Percentiles rank a stretch among this genome's conserved stretches.
phyloP scores from a whole-genome alignment of 2,888 invertebrate species.

The Siphlonurus alternatus region DNA sequence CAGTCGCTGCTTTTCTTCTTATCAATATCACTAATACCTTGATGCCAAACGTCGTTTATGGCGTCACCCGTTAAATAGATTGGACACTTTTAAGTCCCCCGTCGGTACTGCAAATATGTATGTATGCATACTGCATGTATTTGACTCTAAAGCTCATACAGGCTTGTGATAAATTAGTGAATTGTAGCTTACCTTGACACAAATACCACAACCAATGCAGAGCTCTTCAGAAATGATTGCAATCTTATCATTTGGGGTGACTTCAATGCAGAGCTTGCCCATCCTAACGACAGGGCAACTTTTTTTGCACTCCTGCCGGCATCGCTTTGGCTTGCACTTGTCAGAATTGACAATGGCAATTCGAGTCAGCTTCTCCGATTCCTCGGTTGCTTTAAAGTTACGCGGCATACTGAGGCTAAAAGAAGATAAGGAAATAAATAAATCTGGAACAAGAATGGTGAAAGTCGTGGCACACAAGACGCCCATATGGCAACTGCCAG shows the following conservation, averaged over 20 bases:
- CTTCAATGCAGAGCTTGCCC: conserved; percentile 99
- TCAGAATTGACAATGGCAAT: conserved; percentile 97
- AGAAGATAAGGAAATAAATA: conserved; percentile 9
- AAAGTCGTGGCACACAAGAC: neutral
- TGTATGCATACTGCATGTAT: no score
- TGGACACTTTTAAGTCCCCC: no score
- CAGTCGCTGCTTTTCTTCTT: no score
- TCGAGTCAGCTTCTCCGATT: conserved; percentile 85
- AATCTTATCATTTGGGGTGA: conserved; percentile 86
- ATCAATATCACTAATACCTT: no score
- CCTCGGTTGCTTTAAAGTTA: conserved; percentile 50
- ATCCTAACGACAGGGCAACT: conserved; percentile 97
- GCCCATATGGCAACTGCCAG: neutral
- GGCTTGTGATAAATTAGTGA: no score
- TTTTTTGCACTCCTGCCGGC: conserved; percentile 96
- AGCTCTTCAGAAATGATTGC: conserved; percentile 95
- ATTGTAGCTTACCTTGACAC: conserved; percentile 90
- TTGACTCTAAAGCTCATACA: no score
- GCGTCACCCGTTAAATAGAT: no score
- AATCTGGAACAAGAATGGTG: no score
- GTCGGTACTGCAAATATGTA: no score
- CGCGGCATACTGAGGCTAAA: conserved; percentile 38
- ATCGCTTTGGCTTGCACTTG: conserved; percentile 98
- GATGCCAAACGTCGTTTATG: no score
- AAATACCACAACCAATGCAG: conserved; percentile 99